Evolutionary conservation across 2,797 vertebrate species (phyloP), one percentile per base, ranked within the genome.

Genomic region (Lepus townsendii): DNA sequence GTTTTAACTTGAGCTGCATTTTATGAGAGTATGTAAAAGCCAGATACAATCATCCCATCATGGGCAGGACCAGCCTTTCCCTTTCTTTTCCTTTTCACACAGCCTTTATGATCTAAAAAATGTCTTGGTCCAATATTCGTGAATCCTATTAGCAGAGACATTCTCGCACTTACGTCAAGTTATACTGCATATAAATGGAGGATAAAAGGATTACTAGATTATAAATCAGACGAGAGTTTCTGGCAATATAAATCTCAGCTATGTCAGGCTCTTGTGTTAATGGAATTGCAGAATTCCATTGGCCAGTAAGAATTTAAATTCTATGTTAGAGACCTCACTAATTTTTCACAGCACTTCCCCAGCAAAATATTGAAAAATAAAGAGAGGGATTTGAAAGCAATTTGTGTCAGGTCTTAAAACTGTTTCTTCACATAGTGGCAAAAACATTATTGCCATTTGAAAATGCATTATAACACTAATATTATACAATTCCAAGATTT

Each of bases 121-220:
- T 97, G 97, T 97, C 98, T 97, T 79, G 93, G 96, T 97, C 96
- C 97, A 95, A 95, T 97, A 98, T 98, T 97, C 96, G 91, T 86
- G 96, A 97, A 98, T 98, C 98, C 98, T 75, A 98, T 98, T 98
- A 98, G 98, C 97, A 97, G 97, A 98, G 97, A 96, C 98, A 97
- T 98, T 98, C 95, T 94, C 97, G 96, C 98, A 98, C 98, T 98
- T 98, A 98, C 0, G 75, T 98, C 98, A 98, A 98, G 98, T 98
- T 98, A 97, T 98, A 98, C 97, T 98, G 98, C 98, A 98, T 98
- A 98, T 98, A 98, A 98, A 98, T 98, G 98, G 98, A 97, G 97
- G 98, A 98, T 98, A 98, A 98, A 98, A 98, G 98, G 98, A 98
- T 98, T 98, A 98, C 97, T 93, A 96, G 97, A 97, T 98, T 98